Evolutionary conservation across 2,113 vertebrate species (phyloP), one percentile per base, ranked within the genome.

Genomic region (Salvelinus alpinus): DNA sequence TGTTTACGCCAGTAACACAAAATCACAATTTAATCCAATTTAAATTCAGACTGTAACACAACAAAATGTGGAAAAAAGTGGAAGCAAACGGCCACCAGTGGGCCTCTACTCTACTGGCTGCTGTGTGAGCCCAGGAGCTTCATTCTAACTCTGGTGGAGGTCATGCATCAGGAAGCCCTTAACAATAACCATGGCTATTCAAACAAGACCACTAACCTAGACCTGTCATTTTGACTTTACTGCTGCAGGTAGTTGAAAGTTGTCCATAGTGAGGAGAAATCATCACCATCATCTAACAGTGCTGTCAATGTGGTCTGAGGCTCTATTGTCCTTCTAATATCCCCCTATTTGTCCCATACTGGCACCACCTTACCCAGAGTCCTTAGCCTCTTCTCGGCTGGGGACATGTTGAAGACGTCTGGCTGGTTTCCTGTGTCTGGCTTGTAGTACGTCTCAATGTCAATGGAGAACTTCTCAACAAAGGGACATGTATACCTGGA

Each of bases 381-480:
- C 71, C 95, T 94, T 87, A 96, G 97, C 78, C 94, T 94, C 89
- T 94, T 98, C 82, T 99, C 98, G 64, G 91, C 92, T 59, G 95
- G 85, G 71, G 96, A 97, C 88, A 99, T 91, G 91, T 93, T 99
- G 92, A 99, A 99, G 74, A 99, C 96, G 0, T 99, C 95, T 75
- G 82, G 86, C 24, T 96, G 96, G 81, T 94, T 95, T 82, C 98
- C 98, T 1, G 95, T 92, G 80, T 99, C 98, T 0, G 95, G 91
- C 90, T 96, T 97, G 88, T 99, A 99, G 91, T 96, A 97, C 0
- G 98, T 99, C 89, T 99, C 98, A 22, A 99, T 99, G 88, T 99
- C 98, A 27, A 99, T 99, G 79, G 97, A 99, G 91, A 99, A 99
- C 87, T 99, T 99, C 91, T 99, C 98, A 88, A 99, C 98, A 79